These are phyloP conservation scores for Tauraco hartlaubi DNA, from an alignment of 2,797 vertebrate species.

Conservation along the genomic window DNA sequence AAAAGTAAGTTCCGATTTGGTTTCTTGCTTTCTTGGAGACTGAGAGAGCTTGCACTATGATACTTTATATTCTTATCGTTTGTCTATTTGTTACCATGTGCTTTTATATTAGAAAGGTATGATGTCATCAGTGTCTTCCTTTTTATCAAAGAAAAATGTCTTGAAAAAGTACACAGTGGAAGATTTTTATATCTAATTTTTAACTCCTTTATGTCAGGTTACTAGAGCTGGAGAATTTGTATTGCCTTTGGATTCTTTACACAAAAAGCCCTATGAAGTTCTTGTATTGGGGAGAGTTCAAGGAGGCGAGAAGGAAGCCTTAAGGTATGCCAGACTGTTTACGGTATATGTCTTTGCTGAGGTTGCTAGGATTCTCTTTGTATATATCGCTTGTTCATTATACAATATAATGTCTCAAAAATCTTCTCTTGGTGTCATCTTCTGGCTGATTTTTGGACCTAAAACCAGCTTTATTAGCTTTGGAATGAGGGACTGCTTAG, in stretches of 20 bases:
- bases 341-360: neutral
- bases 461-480: neutral
- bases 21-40: neutral
- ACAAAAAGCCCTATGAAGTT: conserved; percentile 97
- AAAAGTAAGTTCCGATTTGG: conserved; percentile 83
- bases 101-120: neutral
- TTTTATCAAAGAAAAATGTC: neutral
- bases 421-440: neutral
- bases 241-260: conserved; percentile 92
- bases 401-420: neutral
- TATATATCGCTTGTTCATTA: neutral
- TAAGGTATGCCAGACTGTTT: conserved; percentile 70
- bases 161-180: neutral
- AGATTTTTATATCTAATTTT: neutral
- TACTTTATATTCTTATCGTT: neutral
- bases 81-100: neutral
- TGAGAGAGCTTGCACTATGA: neutral
- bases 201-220: conserved; percentile 81
- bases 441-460: neutral
- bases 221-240: conserved; percentile 92
- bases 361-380: neutral
- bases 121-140: neutral
- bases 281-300: conserved; percentile 88
- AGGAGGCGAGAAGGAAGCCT: conserved; percentile 11
- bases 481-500: neutral